phyloP scores from a whole-genome alignment of 2,113 vertebrate genomes.

The Catagonus wagneri region DNA sequence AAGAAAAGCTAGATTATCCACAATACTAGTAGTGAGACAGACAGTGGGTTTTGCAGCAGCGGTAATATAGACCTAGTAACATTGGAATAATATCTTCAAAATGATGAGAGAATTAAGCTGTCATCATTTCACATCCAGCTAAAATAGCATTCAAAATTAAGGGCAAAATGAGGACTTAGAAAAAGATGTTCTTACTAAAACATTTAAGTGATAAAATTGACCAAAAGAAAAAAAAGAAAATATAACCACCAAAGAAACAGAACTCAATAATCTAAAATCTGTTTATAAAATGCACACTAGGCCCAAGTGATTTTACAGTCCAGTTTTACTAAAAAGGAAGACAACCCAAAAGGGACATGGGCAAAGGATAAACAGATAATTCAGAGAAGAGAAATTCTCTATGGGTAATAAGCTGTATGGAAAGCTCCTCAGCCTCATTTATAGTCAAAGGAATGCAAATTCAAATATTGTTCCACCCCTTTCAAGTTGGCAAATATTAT shows the following conservation, averaged over 20 bases:
- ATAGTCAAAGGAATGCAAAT: neutral
- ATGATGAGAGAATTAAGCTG: constrained; percentile 33
- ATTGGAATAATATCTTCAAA: constrained; percentile 38
- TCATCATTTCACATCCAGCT: neutral
- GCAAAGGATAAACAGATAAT: neutral
- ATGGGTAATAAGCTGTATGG: neutral
- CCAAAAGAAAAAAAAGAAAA: neutral
- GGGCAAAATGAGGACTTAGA: neutral
- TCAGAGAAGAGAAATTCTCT: neutral
- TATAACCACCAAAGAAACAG: neutral
- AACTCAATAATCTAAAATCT: constrained; percentile 27
- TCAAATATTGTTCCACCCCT: neutral
- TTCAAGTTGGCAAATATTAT: constrained; percentile 16
- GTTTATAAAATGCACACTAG: constrained; percentile 10
- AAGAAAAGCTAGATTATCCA: constrained; percentile 8
- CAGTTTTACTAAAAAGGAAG: constrained; percentile 6
- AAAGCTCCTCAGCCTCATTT: constrained; percentile 11
- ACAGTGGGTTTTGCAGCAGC: neutral
- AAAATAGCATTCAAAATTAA: constrained; percentile 23
- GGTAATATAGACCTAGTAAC: neutral
- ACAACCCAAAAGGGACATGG: neutral
- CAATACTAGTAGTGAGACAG: neutral
- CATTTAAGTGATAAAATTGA: neutral
- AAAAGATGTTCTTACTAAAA: neutral
- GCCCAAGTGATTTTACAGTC: constrained; percentile 2